These are phyloP conservation scores for Notolepis coatsorum DNA, from an alignment of 2,797 vertebrate genomes.

Conservation along the genomic window DNA sequence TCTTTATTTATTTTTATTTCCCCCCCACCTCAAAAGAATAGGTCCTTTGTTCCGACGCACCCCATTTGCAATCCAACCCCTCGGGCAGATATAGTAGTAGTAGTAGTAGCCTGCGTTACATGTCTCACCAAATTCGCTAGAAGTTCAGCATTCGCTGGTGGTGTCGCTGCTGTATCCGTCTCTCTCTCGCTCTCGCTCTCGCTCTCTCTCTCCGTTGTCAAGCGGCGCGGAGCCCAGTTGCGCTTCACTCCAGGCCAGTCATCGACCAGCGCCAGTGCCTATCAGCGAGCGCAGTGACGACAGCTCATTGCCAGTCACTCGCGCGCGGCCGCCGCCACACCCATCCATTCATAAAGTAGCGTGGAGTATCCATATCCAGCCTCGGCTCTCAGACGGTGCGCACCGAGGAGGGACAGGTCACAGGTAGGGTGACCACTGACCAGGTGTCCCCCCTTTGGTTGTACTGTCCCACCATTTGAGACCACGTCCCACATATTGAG, in stretches of 20 bases:
- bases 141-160: conserved; percentile 65
- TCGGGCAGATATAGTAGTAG: background rate
- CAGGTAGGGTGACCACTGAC: no score
- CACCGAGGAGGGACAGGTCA: no score
- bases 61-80: conserved; percentile 26
- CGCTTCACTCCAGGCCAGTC: conserved; percentile 47
- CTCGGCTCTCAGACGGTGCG: no score
- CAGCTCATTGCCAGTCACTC: conserved; percentile 50
- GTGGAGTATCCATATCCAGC: background rate
- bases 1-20: background rate
- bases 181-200: conserved; percentile 37
- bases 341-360: conserved; percentile 85
- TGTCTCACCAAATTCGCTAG: conserved; percentile 65
- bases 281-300: conserved; percentile 67
- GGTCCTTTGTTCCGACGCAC: conserved; percentile 37
- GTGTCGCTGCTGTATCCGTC: conserved; percentile 34
- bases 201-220: conserved; percentile 8
- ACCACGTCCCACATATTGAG: no score
- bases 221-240: conserved; percentile 62
- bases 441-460: no score
- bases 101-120: conserved; percentile 7
- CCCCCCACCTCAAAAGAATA: no score
- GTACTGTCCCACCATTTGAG: no score
- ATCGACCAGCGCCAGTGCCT: conserved; percentile 42
- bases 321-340: conserved; percentile 72